These are phyloP conservation scores for Odocoileus virginianus DNA, from an alignment of 2,113 vertebrate genomes.

Conservation along the genomic window DNA sequence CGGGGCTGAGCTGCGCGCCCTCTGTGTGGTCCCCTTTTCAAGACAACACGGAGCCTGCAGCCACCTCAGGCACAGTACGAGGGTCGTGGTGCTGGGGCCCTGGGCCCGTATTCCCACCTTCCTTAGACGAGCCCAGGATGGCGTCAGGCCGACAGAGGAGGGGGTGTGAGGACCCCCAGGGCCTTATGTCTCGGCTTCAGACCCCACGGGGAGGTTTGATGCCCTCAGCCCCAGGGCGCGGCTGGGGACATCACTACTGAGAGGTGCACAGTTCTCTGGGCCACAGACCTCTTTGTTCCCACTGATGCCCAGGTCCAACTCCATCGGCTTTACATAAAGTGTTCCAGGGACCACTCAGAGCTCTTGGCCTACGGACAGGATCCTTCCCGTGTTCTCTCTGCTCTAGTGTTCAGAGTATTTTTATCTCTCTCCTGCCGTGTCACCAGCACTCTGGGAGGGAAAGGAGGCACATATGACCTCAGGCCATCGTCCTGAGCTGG, in stretches of 20 bases:
- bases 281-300: neutral
- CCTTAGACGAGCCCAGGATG: neutral
- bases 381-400: neutral
- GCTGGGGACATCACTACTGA: neutral
- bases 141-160: neutral
- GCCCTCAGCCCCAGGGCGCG: neutral
- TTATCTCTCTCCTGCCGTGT: neutral
- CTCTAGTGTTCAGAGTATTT: neutral
- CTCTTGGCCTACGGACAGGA: neutral
- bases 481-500: neutral
- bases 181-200: neutral
- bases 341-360: neutral
- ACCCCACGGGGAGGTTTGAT: neutral
- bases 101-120: neutral
- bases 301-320: neutral
- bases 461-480: neutral
- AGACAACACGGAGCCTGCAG: neutral
- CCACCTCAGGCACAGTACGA: neutral
- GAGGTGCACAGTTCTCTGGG: neutral
- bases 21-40: neutral
- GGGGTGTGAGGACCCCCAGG: neutral
- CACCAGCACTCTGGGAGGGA: neutral
- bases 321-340: neutral
- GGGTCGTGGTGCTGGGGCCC: neutral
- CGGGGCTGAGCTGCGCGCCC: neutral